Conservation (phyloP, 2,797 vertebrate species). For the Oreortyx pictus region DNA sequence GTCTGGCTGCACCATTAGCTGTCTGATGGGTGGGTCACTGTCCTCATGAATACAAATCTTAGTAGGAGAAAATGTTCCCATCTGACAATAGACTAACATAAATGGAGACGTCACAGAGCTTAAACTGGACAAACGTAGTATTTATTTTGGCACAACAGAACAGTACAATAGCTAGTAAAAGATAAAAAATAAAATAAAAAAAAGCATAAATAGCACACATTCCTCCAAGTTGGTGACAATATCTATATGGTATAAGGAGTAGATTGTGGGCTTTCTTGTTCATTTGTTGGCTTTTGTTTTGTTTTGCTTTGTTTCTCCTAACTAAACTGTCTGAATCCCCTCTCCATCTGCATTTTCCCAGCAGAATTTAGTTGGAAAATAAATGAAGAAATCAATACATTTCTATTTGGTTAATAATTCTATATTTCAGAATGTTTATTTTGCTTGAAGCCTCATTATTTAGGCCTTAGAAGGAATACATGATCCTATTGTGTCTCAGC, state of each 20-base stretch:
- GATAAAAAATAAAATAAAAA: neutral
- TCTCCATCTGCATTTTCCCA: neutral
- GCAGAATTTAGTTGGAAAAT: neutral
- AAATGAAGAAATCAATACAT: neutral
- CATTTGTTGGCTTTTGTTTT: neutral
- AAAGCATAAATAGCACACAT: neutral
- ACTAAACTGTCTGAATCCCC: neutral
- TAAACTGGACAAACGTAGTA: slow-evolving; percentile 46
- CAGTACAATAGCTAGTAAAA: neutral
- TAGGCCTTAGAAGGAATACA: neutral
- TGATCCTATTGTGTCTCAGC: neutral
- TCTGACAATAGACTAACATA: neutral
- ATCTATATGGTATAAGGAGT: neutral
- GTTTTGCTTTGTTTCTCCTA: neutral
- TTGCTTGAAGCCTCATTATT: neutral
- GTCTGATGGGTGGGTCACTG: neutral
- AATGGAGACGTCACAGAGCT: neutral
- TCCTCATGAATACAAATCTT: neutral
- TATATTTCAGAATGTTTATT: neutral
- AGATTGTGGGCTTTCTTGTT: neutral
- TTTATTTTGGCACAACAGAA: neutral
- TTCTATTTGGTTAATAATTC: neutral
- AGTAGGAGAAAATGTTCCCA: neutral
- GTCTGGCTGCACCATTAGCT: neutral
- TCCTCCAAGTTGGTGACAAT: neutral